Base-by-base conservation (phyloP, 2,888 invertebrate genomes). In the Eilema sororculum region DNA sequence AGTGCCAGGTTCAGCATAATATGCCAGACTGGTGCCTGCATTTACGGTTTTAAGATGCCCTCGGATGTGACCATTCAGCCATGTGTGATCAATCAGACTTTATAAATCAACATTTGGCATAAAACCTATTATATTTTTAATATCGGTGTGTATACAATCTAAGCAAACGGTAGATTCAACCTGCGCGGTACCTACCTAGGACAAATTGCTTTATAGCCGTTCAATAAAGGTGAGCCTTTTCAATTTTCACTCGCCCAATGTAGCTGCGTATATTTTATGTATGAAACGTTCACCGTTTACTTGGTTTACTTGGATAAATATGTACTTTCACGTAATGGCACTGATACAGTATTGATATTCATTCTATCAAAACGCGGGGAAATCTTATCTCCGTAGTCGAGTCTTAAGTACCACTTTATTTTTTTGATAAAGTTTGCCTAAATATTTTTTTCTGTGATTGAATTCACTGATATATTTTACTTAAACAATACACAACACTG, bases 191-290 rank as follows among this genome's bases (percentile, higher is more conserved):
- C 52, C 56, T 70, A 66, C 56, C 59, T 30, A 57, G 41, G 68
- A 63, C 69, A 64, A 75, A 77, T 70, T 73, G 58, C 58, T 37
- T 75, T 78, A 74, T 65, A 61, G 25, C 56, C 68, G 57, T 72
- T 62, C 73, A 80, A 77, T 74, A 76, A 80, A 79, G 76, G 60
- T 68, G 69, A 72, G 62, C 28, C 69, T 74, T 74, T 77, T 78
- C 71, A 74, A 74, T 78, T 71, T 62, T 57, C 64, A 72, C 59
- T 65, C n/a, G 25, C 25, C 25, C 33, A 56, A 57, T 68, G 10
- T 60, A n/a, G n/a, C n/a, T 24, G 33, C 56, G 24, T 24, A 67
- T 64, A n/a, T 69, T 67, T 69, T 37, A 71, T 71, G 59, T 30
- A 65, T 30, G 64, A 22, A 65, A 65, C 64, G 64, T 65, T 56